A percentile compares a stretch with the other conserved stretches of the same genome.
These are phyloP conservation scores for Tridacna gigas DNA, from an alignment of 2,888 invertebrate genomes.

Conservation along the genomic window DNA sequence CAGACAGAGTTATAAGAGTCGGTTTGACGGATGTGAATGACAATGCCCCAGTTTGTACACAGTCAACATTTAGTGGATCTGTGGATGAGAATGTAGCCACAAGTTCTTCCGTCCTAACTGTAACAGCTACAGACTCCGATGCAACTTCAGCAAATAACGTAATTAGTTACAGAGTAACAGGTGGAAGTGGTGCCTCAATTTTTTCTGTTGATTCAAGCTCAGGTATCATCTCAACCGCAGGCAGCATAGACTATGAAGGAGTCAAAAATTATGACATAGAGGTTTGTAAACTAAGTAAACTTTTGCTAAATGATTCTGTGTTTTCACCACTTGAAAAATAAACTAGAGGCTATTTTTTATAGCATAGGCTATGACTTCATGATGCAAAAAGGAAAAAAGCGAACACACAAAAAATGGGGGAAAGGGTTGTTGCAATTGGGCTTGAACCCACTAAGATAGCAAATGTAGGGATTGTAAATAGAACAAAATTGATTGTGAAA, in stretches of 20 bases:
- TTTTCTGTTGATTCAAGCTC: conserved; percentile 69
- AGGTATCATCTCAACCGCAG: conserved; percentile 69
- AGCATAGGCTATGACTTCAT: too few relatives aligned
- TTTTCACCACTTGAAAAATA: too few relatives aligned
- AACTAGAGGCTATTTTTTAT: too few relatives aligned
- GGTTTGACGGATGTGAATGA: conserved; percentile 71
- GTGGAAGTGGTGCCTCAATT: conserved; percentile 65
- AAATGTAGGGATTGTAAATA: too few relatives aligned
- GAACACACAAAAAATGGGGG: too few relatives aligned
- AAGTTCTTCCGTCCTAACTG: conserved; percentile 45
- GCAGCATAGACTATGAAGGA: conserved; percentile 74
- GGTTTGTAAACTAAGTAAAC: conserved; percentile 42
- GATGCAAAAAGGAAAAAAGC: too few relatives aligned
- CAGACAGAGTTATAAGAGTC: conserved; percentile 65
- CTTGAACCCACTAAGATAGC: too few relatives aligned
- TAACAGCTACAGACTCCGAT: conserved; percentile 65
- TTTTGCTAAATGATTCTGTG: not conserved
- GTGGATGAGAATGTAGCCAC: conserved; percentile 67
- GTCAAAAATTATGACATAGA: conserved; percentile 65
- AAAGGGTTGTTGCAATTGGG: too few relatives aligned
- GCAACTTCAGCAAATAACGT: conserved; percentile 66
- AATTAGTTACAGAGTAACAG: conserved; percentile 66
- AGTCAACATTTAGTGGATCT: conserved; percentile 52
- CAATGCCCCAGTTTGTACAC: conserved; percentile 66
- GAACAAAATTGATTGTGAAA: too few relatives aligned